Base-by-base conservation (phyloP, 2,888 invertebrate genomes). In the Archips crataeganus region DNA sequence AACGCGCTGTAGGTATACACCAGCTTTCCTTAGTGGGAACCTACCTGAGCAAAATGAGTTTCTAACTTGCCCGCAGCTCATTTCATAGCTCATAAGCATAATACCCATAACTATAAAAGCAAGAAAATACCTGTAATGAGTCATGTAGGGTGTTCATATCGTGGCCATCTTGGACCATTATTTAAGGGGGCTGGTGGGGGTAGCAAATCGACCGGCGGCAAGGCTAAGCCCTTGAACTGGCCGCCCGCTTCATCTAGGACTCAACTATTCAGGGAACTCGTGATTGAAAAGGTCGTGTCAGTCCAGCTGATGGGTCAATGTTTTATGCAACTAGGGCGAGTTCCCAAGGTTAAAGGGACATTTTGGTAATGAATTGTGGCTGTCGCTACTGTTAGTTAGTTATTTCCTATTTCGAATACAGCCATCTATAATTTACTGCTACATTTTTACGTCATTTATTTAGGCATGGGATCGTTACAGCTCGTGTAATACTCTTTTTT, bases 191-290 rank as follows among this genome's bases (percentile, higher is more conserved):
- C 81, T 78, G 79, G 79, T 60, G 96, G 96, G 51, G 97, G 97
- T 54, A 97, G 97, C 97, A 97, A 70, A 97, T 97, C 85, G 97
- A 98, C 77, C 97, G 76, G 96, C 96, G 15, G 96, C 98, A 64
- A 99, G 99, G 94, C 96, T 97, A 75, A 97, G 98, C 68, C 99
- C 99, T 81, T 98, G 97, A 88, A 99, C 99, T 47, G 81, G 71
- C 78, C 70, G 91, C 98, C 98, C 70, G 91, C 98, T 70, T 77
- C 81, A 81, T 82, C 86, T 90, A 87, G 84, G 82, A 85, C 82
- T 85, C 70, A 78, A 76, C 70, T 80, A 84, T 85, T 82, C 77
- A 77, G 73, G 80, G 75, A 76, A 79, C 72, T 76, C 76, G 78
- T 80, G 75, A 76, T 79, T 79, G 77, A 78, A 85, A 89, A 90